Evolutionary conservation across 2,888 invertebrate species (phyloP), one percentile per base, ranked within the genome.

Genomic region (Hybos culiciformis): DNA sequence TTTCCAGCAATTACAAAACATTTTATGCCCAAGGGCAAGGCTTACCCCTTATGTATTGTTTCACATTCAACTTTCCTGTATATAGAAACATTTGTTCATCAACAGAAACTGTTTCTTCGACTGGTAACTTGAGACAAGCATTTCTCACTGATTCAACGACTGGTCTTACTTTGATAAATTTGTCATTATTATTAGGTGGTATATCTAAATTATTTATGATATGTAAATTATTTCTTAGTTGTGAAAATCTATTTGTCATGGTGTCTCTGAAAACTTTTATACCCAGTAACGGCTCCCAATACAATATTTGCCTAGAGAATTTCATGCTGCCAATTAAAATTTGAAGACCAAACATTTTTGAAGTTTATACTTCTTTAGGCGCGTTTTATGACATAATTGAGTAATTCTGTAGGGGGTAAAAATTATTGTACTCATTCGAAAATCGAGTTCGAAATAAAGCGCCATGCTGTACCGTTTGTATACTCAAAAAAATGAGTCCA

Each of bases 21-120:
- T 45, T 56, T 53, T 32, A 54, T 5, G 53, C 56, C 54, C 54
- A 54, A 18, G 52, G 54, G 37, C 45, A 48, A 6, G 47, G 47
- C 26, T 46, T 44, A 8, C 36, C 39, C 15, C 42, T 42, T 23
- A 44, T 42, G 12, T 26, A 26, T 12, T 26, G 26, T 12, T 4
- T 26, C 12, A 26, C 12, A 26, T 26, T 26, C 26, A 26, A 26
- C 12, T 26, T 26, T 9, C 26, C 4, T 26, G 11, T 26, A 12
- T 26, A 26, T 26, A 12, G 26, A 26, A 26, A 12, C 7, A 26
- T 26, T 26, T 26, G 26, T 26, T 26, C 26, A 26, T 26, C 26
- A 3, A 26, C 12, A 3, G 26, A 26, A 12, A 26, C 9, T 3
- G 3, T 12, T 26, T 26, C 26, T 12, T 26, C 26, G 3, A 26